Evolutionary conservation across 2,113 vertebrate species (phyloP), one percentile per base, ranked within the genome.

Genomic region (Heterotis niloticus): DNA sequence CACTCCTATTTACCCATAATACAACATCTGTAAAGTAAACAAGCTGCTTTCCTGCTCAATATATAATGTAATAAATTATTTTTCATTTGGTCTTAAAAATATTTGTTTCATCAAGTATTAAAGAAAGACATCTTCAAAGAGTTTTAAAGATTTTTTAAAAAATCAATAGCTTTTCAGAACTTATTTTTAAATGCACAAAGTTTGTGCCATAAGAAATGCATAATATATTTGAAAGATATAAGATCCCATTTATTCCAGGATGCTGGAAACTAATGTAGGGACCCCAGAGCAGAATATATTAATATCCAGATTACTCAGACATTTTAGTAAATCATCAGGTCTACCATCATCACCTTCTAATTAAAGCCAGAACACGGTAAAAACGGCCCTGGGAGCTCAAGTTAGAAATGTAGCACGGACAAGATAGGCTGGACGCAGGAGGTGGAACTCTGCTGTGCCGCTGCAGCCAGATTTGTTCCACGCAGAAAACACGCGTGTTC

Each of bases 1-100:
- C 23, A 34, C 60, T 69, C 65, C 66, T 18, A 65, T 59, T 83
- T 70, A 82, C 71, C 56, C 5, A 44, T 51, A 73, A 67, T 18
- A 76, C 59, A 28, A 72, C 71, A 69, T 68, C 62, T 76, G 34
- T 66, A 74, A 70, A 72, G 77, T 69, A 82, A 76, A 82, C 78
- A 54, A 67, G 62, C 52, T 56, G 28, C 57, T 78, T 79, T 65
- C 60, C 70, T 28, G 44, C 57, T 67, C 17, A 77, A 26, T 64
- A 23, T 65, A 68, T 77, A 29, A 64, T 68, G 17, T 44, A 79
- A 71, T 77, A 72, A 71, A 72, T 44, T 44, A 44, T 52, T 79
- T n/a, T 71, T 56, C 71, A 74, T 74, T 74, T 57, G 71, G 71
- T 57, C 71, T 74, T 57, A 72, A 28, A 26, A 74, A 74, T 23